Evolutionary conservation across 2,888 invertebrate species (phyloP), one percentile per base, ranked within the genome.

Genomic region (Pollenia amentaria): DNA sequence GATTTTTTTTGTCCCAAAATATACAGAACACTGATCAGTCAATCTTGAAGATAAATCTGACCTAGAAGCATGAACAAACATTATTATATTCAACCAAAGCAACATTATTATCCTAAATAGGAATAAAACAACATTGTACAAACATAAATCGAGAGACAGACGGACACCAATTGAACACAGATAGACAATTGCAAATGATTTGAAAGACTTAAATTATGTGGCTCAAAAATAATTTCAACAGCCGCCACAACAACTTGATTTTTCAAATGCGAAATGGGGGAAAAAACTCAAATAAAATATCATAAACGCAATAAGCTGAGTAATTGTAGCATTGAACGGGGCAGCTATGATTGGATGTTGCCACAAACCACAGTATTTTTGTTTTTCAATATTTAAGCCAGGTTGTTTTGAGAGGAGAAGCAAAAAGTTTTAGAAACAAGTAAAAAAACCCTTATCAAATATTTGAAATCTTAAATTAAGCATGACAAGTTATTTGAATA

Each of bases 391-490:
- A 18, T 79, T 70, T 16, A 46, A 64, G 44, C 10, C 40, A 60
- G 40, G 12, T n/a, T 46, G 29, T 16, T 62, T n/a, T 38, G 1
- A 18, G 38, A 57, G 18, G 21, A 18, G 11, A 1, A 69, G 60
- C 18, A 42, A 60, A 21, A 57, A 64, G 16, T 29, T 14, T 29
- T 29, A 62, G 11, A 57, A 12, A 64, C 1, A 44, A 62, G 44
- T 48, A 60, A 53, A 21, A n/a, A 81, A 80, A 84, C 76, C 82
- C 91, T 91, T 88, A 88, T 88, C 88, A 87, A 73, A 51, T 42
- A 79, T 65, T 75, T 81, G 48, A 83, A 85, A 88, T 88, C 88
- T 83, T 40, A 86, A 85, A 78, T 88, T 88, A 78, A 80, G 83
- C 85, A 75, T 85, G 88, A 87, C 88, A 85, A 86, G 87, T 85